Conservation (phyloP, 2,113 vertebrate genomes). For the Chitala chitala region DNA sequence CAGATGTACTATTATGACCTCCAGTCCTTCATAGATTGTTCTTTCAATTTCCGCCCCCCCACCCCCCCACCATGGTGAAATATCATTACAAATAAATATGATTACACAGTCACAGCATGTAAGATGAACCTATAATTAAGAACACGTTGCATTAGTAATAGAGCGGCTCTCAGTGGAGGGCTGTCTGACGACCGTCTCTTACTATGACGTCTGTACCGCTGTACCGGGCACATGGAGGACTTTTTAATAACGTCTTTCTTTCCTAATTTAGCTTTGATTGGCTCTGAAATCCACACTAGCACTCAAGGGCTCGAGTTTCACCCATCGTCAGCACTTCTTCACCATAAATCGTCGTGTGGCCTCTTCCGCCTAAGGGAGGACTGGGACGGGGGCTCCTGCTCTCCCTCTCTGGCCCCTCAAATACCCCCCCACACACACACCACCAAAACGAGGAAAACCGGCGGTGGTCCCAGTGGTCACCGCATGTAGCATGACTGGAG, state of each 20-base stretch:
- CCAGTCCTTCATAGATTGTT: slow-evolving; percentile 21
- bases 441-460: slow-evolving; percentile 46
- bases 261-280: slow-evolving; percentile 81
- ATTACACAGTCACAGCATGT: slow-evolving; percentile 8
- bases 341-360: slow-evolving; percentile 52
- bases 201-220: slow-evolving; percentile 59
- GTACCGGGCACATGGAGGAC: slow-evolving; percentile 58
- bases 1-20: slow-evolving; percentile 11
- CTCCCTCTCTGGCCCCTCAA: slow-evolving; percentile 47
- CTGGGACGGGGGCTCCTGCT: too few species aligned
- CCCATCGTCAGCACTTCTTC: slow-evolving; percentile 68
- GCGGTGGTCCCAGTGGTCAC: slow-evolving; percentile 39
- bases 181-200: slow-evolving; percentile 58
- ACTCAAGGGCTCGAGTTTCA: slow-evolving; percentile 68
- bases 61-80: too few species aligned
- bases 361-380: slow-evolving; percentile 40
- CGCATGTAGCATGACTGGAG: too few species aligned
- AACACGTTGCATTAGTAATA: slow-evolving; percentile 54
- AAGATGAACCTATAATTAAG: slow-evolving; percentile 62
- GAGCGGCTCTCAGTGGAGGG: slow-evolving; percentile 54
- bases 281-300: slow-evolving; percentile 65
- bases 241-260: slow-evolving; percentile 72
- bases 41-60: slow-evolving; percentile 25
- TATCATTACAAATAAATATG: slow-evolving; percentile 27
- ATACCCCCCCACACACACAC: slow-evolving; percentile 44